Percentiles rank a stretch among this genome's conserved stretches.
phyloP scores from a whole-genome alignment of 1,140 invertebrate genomes.

The Sinonovacula constricta region DNA sequence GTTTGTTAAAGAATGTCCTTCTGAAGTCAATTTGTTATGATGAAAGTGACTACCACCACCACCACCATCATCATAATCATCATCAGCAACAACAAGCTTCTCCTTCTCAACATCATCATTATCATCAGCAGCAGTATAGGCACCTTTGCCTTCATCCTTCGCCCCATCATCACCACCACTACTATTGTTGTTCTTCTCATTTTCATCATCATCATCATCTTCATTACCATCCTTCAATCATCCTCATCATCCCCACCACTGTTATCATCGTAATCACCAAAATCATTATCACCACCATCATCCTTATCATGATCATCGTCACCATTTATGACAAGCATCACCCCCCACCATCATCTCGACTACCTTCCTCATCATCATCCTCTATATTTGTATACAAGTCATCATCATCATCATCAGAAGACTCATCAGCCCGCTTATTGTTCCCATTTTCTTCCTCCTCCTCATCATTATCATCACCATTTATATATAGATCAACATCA shows the following conservation, averaged over 20 bases:
- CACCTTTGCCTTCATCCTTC: neutral
- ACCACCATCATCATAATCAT: slow-evolving; percentile 11
- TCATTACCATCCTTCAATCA: neutral
- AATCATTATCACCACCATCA: too few relatives aligned
- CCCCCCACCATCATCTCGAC: too few relatives aligned
- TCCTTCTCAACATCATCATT: slow-evolving; percentile 10
- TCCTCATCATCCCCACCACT: neutral
- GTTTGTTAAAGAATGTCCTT: too few relatives aligned
- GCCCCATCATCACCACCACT: neutral
- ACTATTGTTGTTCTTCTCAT: neutral
- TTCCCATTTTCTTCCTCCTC: neutral
- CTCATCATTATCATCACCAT: too few relatives aligned
- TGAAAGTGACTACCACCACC: slow-evolving; percentile 1
- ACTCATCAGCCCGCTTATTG: neutral
- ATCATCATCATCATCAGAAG: neutral
- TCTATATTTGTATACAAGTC: too few relatives aligned
- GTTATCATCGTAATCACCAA: too few relatives aligned
- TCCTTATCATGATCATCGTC: slow-evolving; percentile 3
- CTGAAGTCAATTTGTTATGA: slow-evolving; percentile 10
- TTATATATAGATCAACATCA: neutral
- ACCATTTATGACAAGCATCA: neutral
- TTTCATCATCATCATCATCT: neutral
- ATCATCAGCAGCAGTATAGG: slow-evolving; percentile 1
- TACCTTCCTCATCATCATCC: too few relatives aligned
- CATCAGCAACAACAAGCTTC: neutral